A percentile compares a stretch with the other conserved stretches of the same genome.
phyloP scores from a whole-genome alignment of 2,888 invertebrate genomes.

The Macrosiphum euphorbiae region DNA sequence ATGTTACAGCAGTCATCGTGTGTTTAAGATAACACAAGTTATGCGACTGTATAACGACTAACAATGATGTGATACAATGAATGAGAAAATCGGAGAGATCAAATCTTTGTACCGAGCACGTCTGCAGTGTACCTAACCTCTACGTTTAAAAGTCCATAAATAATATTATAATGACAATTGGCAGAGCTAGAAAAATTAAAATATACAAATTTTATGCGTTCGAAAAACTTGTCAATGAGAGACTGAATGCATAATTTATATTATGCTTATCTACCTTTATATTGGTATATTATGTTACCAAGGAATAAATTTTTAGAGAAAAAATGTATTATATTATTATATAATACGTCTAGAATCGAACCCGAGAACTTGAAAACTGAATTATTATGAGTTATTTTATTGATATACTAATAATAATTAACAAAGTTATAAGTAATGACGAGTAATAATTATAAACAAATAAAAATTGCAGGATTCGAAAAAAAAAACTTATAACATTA shows the following conservation, averaged over 20 bases:
- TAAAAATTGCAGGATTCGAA: neutral
- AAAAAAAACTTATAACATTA: neutral
- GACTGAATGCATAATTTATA: neutral
- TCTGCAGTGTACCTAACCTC: neutral
- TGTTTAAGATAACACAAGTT: neutral
- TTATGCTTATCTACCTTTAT: neutral
- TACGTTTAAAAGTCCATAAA: neutral
- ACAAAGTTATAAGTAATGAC: neutral
- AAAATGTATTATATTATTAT: neutral
- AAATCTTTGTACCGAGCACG: neutral
- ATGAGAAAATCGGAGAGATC: slow-evolving; percentile 8
- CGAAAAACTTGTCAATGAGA: slow-evolving; percentile 2
- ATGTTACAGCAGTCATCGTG: neutral
- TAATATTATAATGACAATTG: neutral
- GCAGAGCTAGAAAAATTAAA: neutral
- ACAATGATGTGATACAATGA: slow-evolving; percentile 12
- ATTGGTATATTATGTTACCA: neutral
- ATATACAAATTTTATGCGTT: slow-evolving; percentile 7
- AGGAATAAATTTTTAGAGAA: neutral
- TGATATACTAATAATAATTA: neutral
- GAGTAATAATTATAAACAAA: neutral
- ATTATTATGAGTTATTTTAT: neutral
- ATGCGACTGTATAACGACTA: neutral
- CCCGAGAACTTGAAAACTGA: neutral
- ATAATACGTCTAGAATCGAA: neutral